Base-by-base conservation (phyloP, 2,113 vertebrate species). In the Stegastes partitus region DNA sequence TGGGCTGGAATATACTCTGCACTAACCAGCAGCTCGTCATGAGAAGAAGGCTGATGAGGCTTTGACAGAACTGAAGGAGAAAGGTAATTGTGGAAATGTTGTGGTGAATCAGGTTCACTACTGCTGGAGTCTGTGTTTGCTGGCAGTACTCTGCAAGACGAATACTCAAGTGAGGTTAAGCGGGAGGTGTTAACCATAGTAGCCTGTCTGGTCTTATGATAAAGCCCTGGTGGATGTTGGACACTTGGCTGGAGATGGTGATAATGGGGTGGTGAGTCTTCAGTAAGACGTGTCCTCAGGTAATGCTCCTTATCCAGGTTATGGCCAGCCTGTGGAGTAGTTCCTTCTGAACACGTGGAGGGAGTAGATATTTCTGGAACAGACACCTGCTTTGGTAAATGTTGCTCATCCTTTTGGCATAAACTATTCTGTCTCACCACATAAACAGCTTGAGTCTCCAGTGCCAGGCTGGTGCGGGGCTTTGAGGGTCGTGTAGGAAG, bases 1-100 rank as follows among this genome's bases (percentile, higher is more conserved):
- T 94, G 92, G 15, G 93, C 95, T 0, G 96, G 96, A 75, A 96
- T 96, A 71, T 96, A 96, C 68, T 96, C 95, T 0, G 95, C 95
- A 31, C 92, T 96, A 56, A 96, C 95, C 78, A 96, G 84, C 39
- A 92, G 92, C 4, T 95, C 94, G 12, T 94, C 90, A 7, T 76
- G 68, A 6, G 77, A 65, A 4, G 90, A 74, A 3, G 74, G 85
- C 5, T 87, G 84, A 3, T 67, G 5, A 26, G 73, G 45, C 16
- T 68, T 87, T 26, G 74, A 31, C 15, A 47, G 59, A 15, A 86
- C 84, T 28, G 53, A 66, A 23, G 66, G 34, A 0, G 65, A 25
- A 3, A 73, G 62, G 49, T 90, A 83, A 37, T 77, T 68, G 21
- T 72, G 59, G 23, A 84, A 90, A 53, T 86, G 85, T 34, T 90